Base-by-base conservation (phyloP, 53 echinoderm and acorn worm species). In the Holothuria leucospilota region DNA sequence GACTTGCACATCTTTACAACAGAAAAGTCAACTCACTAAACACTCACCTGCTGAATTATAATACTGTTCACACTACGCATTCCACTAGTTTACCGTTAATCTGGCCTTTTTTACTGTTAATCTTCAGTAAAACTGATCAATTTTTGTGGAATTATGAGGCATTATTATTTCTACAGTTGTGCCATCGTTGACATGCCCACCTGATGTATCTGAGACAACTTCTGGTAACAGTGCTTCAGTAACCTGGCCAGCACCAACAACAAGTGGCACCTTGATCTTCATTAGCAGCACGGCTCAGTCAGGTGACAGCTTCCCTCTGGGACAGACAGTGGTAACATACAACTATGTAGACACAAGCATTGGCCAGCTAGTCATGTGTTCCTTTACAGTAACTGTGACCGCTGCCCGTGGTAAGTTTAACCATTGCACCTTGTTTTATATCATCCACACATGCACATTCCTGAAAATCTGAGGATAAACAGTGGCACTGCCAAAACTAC, bases 281-380 rank as follows among this genome's bases (percentile, higher is more conserved):
- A 82, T 67, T 1, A 67, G 28, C 24, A 67, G 67, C 27, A 67
- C 67, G 13, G 28, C 27, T 27, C 38, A 58, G 21, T 78, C 90
- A 13, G 90, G 90, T 8, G 34, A 77, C 0, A 38, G 38, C 52
- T 90, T 90, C 73, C 41, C 29, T 20, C 51, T 90, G 8, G 90
- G 85, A 34, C 5, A 39, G 8, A 90, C 90, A 24, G 66, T 1
- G 59, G 90, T 90, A 1, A 85, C 68, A 14, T 90, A 90, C 80
- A 85, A 46, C 20, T 87, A 77, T 23, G 24, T 65, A 40, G 62
- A 25, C 34, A 21, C 8, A 30, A 85, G 58, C 58, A 40, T 23
- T 11, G 34, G 28, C 39, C 68, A 23, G 20, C 63, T 25, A 23
- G 13, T 84, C 7, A 14, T 39, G 4, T 84, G 84, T 38, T 62